Percentiles rank a stretch among this genome's conserved stretches.
Conservation (phyloP, 2,797 vertebrate species). For the Psittacula derbiana region DNA sequence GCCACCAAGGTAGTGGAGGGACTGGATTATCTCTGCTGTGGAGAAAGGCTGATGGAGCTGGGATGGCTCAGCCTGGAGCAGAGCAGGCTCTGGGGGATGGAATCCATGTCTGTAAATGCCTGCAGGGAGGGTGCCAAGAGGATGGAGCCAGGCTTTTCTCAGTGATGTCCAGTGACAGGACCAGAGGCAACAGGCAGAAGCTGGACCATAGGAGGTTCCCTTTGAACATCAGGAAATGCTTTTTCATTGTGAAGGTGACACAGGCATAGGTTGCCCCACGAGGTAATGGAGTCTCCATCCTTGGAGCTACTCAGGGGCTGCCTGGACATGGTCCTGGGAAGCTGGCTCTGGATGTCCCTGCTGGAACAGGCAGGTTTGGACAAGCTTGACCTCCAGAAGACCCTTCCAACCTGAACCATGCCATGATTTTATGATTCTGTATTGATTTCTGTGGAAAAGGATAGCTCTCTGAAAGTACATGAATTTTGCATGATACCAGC, state of each 20-base stretch:
- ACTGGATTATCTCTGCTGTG: not conserved
- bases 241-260: not conserved
- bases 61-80: not conserved
- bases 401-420: not conserved
- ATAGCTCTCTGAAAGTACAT: not conserved
- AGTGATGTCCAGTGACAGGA: not conserved
- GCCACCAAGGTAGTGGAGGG: not conserved
- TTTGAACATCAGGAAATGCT: not conserved
- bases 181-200: not conserved
- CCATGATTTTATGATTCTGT: not conserved
- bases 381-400: not conserved
- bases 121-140: not conserved
- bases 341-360: not conserved
- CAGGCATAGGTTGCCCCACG: not conserved
- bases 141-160: not conserved
- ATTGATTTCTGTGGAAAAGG: not conserved
- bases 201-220: not conserved
- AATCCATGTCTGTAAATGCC: not conserved
- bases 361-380: not conserved
- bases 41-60: not conserved
- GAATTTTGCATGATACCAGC: not conserved
- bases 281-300: not conserved
- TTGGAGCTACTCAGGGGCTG: not conserved
- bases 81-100: not conserved
- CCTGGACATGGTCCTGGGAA: not conserved